Percentiles rank a stretch among this genome's conserved stretches.
phyloP scores from a whole-genome alignment of 37 sponge, comb jelly and placozoan species.

The Cliona cf. orientalis region DNA sequence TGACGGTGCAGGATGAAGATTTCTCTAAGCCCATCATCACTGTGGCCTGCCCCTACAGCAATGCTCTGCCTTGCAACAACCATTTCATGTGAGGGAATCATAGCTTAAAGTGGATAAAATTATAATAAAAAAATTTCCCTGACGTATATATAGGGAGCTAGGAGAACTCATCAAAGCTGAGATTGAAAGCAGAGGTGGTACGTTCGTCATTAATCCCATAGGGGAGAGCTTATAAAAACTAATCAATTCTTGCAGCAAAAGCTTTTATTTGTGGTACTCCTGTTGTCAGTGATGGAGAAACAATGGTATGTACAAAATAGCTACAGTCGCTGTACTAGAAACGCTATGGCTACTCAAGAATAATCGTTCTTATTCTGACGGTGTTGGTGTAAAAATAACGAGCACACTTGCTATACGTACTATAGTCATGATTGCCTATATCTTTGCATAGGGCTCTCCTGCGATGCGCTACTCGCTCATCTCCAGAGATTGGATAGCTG shows the following conservation, averaged over 20 bases:
- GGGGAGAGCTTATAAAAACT: background rate
- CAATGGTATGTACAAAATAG: constrained; percentile 47
- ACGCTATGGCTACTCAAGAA: background rate
- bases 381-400: too few relatives aligned
- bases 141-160: constrained; percentile 35
- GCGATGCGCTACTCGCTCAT: constrained; percentile 83
- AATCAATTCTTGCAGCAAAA: constrained; percentile 36
- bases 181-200: constrained; percentile 75
- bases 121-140: background rate
- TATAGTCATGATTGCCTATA: background rate
- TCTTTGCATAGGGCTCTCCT: constrained; percentile 44
- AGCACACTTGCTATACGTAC: too few relatives aligned
- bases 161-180: constrained; percentile 48
- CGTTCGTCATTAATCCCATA: background rate
- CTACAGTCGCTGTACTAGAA: background rate
- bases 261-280: constrained; percentile 73
- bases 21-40: constrained; percentile 73
- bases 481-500: constrained; percentile 77
- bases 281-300: constrained; percentile 78
- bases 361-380: background rate
- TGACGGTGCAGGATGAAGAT: constrained; percentile 69
- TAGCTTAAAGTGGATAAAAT: background rate
- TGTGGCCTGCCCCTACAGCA: constrained; percentile 73
- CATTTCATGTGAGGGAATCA: constrained; percentile 51
- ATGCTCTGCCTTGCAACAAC: constrained; percentile 83